A percentile compares a stretch with the other conserved stretches of the same genome.
phyloP scores from a whole-genome alignment of 92 coral and sea anemone genomes.

The Galaxea fascicularis region DNA sequence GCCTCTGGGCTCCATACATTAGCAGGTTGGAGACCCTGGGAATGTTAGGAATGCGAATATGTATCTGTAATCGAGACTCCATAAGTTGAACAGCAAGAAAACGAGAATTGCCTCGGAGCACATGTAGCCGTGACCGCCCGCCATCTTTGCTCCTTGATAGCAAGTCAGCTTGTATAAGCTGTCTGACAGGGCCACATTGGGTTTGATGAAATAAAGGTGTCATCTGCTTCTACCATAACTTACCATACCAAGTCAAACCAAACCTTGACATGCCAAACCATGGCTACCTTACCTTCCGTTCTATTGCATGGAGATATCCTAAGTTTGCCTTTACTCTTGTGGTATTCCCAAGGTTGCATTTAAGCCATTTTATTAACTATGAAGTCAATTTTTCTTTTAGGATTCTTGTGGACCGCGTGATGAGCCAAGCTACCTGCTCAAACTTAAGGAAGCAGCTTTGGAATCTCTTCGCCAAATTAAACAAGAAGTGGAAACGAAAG shows the following conservation, averaged over 20 bases:
- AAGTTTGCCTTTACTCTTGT: no score
- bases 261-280: no score
- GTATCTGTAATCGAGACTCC: constrained; percentile 21
- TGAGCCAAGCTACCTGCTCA: constrained; percentile 7
- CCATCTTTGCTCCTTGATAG: no score
- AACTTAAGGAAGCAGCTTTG: background rate
- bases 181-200: no score
- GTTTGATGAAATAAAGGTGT: no score
- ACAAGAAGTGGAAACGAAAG: background rate
- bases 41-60: constrained; percentile 13
- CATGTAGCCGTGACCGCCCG: no score
- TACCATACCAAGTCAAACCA: no score
- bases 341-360: no score
- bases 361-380: background rate
- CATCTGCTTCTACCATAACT: no score
- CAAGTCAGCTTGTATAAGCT: no score
- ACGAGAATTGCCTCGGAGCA: constrained; percentile 26
- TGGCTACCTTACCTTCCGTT: no score
- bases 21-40: constrained; percentile 7
- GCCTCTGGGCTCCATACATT: constrained; percentile 11
- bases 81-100: constrained; percentile 22
- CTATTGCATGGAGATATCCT: no score
- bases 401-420: background rate
- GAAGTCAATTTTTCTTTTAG: background rate
- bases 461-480: background rate